Evolutionary conservation across 2,797 vertebrate genomes (phyloP).

Genomic region (Melanotaenia boesemani): DNA sequence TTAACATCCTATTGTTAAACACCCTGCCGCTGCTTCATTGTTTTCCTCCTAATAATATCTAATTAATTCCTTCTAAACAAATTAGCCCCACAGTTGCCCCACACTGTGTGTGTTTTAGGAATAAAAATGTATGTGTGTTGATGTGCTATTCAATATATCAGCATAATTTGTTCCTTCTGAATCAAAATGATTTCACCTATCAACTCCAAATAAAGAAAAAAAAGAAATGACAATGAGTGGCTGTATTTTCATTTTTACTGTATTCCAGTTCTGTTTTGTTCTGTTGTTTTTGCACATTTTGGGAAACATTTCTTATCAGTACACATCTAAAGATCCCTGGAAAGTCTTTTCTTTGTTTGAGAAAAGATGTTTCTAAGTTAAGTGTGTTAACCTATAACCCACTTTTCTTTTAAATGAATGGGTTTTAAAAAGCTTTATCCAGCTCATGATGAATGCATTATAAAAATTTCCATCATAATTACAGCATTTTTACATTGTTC

Average conservation of each 20-base stretch:
- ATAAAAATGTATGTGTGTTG: slow-evolving; percentile 28
- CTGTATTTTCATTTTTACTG: slow-evolving; percentile 6
- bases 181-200: slow-evolving; percentile 17
- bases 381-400: slow-evolving; percentile 12
- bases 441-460: slow-evolving; percentile 25
- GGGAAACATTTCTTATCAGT: not conserved
- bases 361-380: slow-evolving; percentile 7
- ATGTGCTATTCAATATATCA: slow-evolving; percentile 2
- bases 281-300: not conserved
- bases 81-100: slow-evolving; percentile 66
- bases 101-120: slow-evolving; percentile 22
- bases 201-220: slow-evolving; percentile 59
- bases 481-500: slow-evolving; percentile 45
- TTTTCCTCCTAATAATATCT: slow-evolving; percentile 71
- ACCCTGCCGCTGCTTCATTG: slow-evolving; percentile 65
- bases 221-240: slow-evolving; percentile 4
- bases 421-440: slow-evolving; percentile 14
- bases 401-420: slow-evolving; percentile 25
- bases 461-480: slow-evolving; percentile 59
- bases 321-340: not conserved
- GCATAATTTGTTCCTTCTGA: slow-evolving; percentile 25
- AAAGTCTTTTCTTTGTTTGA: not conserved
- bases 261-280: not conserved
- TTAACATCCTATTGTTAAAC: slow-evolving; percentile 69
- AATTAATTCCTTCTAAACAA: slow-evolving; percentile 75